Percentiles rank a stretch among this genome's conserved stretches.
Evolutionary conservation across 2,113 vertebrate species (phyloP).

Genomic region (Egretta garzetta): DNA sequence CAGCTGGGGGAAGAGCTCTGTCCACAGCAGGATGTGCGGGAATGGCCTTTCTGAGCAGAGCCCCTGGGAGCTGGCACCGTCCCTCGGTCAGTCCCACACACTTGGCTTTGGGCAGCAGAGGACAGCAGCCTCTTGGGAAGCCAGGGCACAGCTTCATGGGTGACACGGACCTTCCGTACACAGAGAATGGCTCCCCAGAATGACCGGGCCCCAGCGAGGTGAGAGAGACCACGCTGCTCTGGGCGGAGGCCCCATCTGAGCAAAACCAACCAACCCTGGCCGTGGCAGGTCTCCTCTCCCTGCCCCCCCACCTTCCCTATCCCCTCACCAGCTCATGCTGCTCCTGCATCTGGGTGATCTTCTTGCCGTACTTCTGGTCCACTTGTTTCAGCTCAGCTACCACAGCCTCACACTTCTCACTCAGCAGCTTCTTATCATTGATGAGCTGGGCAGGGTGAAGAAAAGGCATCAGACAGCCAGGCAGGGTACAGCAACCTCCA

Average conservation of each 20-base stretch:
- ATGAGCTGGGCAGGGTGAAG: constrained; percentile 80
- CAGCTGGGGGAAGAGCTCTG: neutral
- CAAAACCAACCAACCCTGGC: neutral
- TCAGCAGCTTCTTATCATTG: constrained; percentile 90
- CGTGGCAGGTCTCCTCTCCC: accelerated
- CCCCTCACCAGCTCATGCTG: constrained; percentile 90
- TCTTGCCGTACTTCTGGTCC: constrained; percentile 88
- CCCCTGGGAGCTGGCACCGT: neutral
- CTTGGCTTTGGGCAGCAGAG: neutral
- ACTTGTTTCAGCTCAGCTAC: constrained; percentile 87
- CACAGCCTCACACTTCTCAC: constrained; percentile 86
- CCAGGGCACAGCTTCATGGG: neutral
- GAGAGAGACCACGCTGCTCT: accelerated
- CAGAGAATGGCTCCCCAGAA: neutral
- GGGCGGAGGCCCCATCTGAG: neutral
- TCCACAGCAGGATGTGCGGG: neutral
- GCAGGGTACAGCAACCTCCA: neutral
- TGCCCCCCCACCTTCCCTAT: neutral
- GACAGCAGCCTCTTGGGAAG: neutral
- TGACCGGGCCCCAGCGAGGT: accelerated
- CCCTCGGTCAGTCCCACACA: neutral
- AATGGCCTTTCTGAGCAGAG: neutral
- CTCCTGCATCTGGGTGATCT: constrained; percentile 88
- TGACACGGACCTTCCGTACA: neutral
- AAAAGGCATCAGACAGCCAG: neutral